phyloP scores from a whole-genome alignment of 2,888 invertebrate genomes.

The Sinodicranocentrus sp. region DNA sequence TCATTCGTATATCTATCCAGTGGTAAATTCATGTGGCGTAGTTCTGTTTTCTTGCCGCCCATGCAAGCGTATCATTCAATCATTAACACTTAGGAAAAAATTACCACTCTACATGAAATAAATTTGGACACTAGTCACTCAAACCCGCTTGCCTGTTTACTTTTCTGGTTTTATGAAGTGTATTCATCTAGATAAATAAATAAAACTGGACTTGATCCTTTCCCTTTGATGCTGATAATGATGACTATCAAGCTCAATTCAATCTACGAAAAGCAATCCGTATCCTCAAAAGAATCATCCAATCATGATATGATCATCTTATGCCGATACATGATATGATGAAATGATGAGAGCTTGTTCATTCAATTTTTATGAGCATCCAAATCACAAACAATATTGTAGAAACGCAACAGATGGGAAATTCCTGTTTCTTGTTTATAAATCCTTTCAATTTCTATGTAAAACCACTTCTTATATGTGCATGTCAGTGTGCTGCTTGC shows the following conservation, averaged over 20 bases:
- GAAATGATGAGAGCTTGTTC: conserved; percentile 37
- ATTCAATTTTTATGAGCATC: conserved; percentile 33
- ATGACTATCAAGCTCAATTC: conserved; percentile 57
- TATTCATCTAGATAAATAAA: conserved; percentile 53
- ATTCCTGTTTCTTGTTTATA: not conserved
- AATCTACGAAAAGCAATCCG: conserved; percentile 43
- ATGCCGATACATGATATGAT: conserved; percentile 32
- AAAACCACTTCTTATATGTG: not conserved
- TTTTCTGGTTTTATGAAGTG: conserved; percentile 15
- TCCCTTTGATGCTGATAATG: conserved; percentile 36
- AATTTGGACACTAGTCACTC: conserved; percentile 50
- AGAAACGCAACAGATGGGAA: not conserved
- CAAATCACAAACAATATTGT: conserved; percentile 34
- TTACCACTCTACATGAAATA: conserved; percentile 59
- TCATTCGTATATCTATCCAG: not conserved
- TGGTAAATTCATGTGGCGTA: conserved; percentile 36
- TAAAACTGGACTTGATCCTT: conserved; percentile 54
- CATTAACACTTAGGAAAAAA: conserved; percentile 65
- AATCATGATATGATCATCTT: conserved; percentile 16
- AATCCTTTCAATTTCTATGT: not conserved
- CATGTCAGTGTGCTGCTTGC: not conserved
- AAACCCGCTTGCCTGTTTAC: conserved; percentile 40
- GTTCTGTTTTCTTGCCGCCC: conserved; percentile 43
- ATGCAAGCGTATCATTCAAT: conserved; percentile 60
- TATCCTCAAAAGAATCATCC: conserved; percentile 40